Evolutionary conservation across 2,113 vertebrate genomes (phyloP).

Genomic region (Sminthopsis crassicaudata): DNA sequence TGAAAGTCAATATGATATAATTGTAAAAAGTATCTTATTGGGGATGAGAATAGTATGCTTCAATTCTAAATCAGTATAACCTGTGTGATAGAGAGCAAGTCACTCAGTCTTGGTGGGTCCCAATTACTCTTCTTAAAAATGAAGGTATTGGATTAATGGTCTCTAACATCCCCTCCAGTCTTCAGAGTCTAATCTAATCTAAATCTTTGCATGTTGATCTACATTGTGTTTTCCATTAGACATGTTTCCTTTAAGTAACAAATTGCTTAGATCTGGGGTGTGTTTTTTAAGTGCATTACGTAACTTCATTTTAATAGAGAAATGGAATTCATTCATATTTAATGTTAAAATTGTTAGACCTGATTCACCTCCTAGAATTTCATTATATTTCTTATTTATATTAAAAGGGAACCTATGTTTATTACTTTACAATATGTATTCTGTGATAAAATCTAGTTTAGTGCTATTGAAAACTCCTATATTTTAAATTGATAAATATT

Average conservation of each 20-base stretch:
- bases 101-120: not conserved
- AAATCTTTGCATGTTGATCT: not conserved
- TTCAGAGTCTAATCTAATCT: not conserved
- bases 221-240: not conserved
- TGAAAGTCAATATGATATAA: not conserved
- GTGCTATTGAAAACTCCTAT: not conserved
- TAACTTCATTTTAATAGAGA: not conserved
- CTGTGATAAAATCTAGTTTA: not conserved
- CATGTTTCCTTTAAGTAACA: not conserved
- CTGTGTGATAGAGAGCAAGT: not conserved
- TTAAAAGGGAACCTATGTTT: not conserved
- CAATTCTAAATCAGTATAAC: not conserved
- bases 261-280: not conserved
- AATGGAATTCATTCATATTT: not conserved
- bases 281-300: not conserved
- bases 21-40: not conserved
- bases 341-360: not conserved
- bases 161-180: not conserved
- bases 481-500: not conserved
- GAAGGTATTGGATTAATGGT: no score
- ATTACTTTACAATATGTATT: not conserved
- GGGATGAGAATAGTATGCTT: not conserved
- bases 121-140: not conserved
- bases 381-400: not conserved
- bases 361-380: not conserved